Evolutionary conservation across 2,113 vertebrate genomes (phyloP), one percentile per base, ranked within the genome.

Genomic region (Machaerirhynchus nigripectus): DNA sequence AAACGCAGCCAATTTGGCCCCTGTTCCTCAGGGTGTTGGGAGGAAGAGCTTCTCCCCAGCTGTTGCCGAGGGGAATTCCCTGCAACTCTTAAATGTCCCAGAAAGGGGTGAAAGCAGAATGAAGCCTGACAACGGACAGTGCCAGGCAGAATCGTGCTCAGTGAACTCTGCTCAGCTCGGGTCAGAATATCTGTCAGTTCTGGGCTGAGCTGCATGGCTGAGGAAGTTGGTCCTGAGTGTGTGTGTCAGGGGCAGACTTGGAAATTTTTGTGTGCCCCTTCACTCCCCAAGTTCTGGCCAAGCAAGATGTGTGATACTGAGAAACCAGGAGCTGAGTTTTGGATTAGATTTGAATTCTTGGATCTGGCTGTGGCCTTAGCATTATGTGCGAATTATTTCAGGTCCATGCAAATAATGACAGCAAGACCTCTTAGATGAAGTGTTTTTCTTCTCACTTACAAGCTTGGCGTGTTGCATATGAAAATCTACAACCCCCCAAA

Each of bases 1-100:
- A 97, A 93, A 91, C 2, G 1, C 87, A 87, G 96, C 96, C 95
- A 96, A 74, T 80, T 97, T 97, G 92, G 89, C 93, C 81, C 77
- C 47, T n/a, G 42, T 63, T 94, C 81, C 94, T 96, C 73, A 24
- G 92, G 89, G 93, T 83, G 56, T 56, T 67, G 82, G 83, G 69
- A 92, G 31, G 75, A 95, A 89, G 60, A 76, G 77, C 84, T 82
- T 95, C 87, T 95, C 84, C 67, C 79, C 90, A 95, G 84, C 91
- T 87, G 89, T 30, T 95, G 96, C 96, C 27, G 1, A 64, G 40
- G 79, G 97, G 94, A 84, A 94, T 96, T 89, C 96, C 94, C 82
- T 95, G 82, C 77, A 74, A 94, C 79, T 75, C 82, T 44, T 59
- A 50, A 57, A 68, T 91, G 88, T 95, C 86, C 93, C 76, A 70